Conservation (phyloP, 2,888 invertebrate genomes). For the Keiferia lycopersicella region DNA sequence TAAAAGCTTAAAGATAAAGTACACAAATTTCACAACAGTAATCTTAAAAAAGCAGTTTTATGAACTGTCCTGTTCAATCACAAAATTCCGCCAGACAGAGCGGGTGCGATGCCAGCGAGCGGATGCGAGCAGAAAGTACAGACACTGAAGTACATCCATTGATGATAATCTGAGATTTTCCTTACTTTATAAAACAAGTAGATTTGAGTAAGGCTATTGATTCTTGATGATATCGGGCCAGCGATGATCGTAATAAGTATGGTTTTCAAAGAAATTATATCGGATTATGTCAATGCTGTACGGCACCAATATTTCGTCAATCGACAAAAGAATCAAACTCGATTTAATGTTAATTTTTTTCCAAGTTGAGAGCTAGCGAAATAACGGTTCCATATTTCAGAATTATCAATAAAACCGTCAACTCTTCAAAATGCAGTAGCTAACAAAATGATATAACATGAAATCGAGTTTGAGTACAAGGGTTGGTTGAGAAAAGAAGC, state of each 20-base stretch:
- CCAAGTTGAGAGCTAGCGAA: not conserved
- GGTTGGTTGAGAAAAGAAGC: not conserved
- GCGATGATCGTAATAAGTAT: constrained; percentile 9
- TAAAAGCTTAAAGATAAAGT: constrained; percentile 2
- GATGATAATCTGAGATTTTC: not conserved
- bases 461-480: not conserved
- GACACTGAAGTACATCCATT: not conserved
- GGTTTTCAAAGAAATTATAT: not conserved
- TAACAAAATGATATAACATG: not conserved
- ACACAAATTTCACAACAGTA: constrained; percentile 5
- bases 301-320: not conserved
- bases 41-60: not conserved
- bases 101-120: constrained; percentile 36
- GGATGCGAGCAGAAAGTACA: not conserved
- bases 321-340: constrained; percentile 3
- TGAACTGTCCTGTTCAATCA: constrained; percentile 22
- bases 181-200: not conserved
- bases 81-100: constrained; percentile 28
- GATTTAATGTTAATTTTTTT: not conserved
- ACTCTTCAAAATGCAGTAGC: not conserved
- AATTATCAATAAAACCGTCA: not conserved
- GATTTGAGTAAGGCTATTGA: not conserved
- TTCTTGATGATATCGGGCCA: constrained; percentile 1
- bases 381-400: not conserved
- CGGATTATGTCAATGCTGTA: constrained; percentile 4